A percentile compares a stretch with the other conserved stretches of the same genome.
These are phyloP conservation scores for Physocephala rufipes DNA, from an alignment of 2,888 invertebrate species.

Conservation along the genomic window DNA sequence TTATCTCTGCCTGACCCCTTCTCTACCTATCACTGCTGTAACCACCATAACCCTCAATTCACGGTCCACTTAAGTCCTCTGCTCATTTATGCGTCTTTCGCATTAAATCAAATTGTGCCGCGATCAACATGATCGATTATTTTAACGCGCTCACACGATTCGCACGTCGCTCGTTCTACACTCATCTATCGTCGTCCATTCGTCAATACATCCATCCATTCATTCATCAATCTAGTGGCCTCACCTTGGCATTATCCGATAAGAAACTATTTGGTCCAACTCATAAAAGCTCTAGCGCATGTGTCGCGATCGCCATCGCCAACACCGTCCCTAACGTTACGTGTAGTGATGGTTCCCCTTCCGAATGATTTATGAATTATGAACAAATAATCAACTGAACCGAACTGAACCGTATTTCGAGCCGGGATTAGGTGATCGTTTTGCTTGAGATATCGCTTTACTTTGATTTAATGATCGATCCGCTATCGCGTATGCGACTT, in stretches of 20 bases:
- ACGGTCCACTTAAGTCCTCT: constrained; percentile 15
- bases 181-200: too few species aligned
- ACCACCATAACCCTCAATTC: neutral
- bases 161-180: too few species aligned
- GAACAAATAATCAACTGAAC: constrained; percentile 18
- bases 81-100: neutral
- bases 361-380: constrained; percentile 29
- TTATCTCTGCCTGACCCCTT: neutral
- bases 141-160: constrained; percentile 14
- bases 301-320: neutral
- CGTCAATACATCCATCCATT: too few species aligned
- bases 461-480: constrained; percentile 21
- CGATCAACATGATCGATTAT: constrained; percentile 32
- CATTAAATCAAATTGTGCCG: constrained; percentile 21
- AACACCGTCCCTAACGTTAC: too few species aligned
- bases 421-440: neutral
- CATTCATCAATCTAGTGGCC: constrained; percentile 18
- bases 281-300: neutral
- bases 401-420: neutral
- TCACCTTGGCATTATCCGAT: constrained; percentile 36
- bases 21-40: neutral
- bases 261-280: neutral
- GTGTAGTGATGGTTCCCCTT: neutral
- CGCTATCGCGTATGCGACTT: constrained; percentile 6
- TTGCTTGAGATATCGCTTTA: neutral